phyloP scores from a whole-genome alignment of 1,140 invertebrate genomes.

The Zaprionus gabonicus region DNA sequence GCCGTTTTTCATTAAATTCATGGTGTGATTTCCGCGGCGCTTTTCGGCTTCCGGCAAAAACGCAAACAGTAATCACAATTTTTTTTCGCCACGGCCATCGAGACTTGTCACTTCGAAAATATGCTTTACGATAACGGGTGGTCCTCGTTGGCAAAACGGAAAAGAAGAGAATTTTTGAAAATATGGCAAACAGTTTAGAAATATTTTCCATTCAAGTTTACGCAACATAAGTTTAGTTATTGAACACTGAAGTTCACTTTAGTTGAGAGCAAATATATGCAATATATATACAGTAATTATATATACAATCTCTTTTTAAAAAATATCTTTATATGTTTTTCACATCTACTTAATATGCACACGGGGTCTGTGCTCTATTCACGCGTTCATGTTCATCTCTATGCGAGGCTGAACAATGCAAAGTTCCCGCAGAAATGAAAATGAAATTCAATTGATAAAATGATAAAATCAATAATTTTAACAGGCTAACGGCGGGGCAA shows the following conservation, averaged over 20 bases:
- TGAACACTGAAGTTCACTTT: not conserved
- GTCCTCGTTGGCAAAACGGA: slow-evolving; percentile 3
- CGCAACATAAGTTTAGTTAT: not conserved
- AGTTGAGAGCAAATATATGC: too few relatives aligned
- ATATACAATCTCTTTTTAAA: too few relatives aligned
- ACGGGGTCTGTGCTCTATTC: not conserved
- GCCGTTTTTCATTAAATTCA: slow-evolving; percentile 77
- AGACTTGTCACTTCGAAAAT: slow-evolving; percentile 44
- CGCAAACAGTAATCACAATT: slow-evolving; percentile 55
- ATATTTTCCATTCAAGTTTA: not conserved
- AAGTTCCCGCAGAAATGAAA: not conserved
- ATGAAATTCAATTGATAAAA: slow-evolving; percentile 39
- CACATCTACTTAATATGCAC: not conserved
- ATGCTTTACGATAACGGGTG: slow-evolving; percentile 35
- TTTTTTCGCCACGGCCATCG: slow-evolving; percentile 21
- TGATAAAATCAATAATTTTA: slow-evolving; percentile 44
- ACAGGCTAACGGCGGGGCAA: not conserved
- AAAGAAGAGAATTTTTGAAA: not conserved
- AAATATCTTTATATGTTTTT: not conserved
- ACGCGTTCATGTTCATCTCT: slow-evolving; percentile 21
- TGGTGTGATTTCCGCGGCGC: slow-evolving; percentile 71
- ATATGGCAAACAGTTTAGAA: not conserved
- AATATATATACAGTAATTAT: too few relatives aligned
- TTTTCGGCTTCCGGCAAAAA: slow-evolving; percentile 62
- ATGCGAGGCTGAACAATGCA: not conserved